These are phyloP conservation scores for Eulithis testata DNA, from an alignment of 2,888 invertebrate species.

Conservation along the genomic window DNA sequence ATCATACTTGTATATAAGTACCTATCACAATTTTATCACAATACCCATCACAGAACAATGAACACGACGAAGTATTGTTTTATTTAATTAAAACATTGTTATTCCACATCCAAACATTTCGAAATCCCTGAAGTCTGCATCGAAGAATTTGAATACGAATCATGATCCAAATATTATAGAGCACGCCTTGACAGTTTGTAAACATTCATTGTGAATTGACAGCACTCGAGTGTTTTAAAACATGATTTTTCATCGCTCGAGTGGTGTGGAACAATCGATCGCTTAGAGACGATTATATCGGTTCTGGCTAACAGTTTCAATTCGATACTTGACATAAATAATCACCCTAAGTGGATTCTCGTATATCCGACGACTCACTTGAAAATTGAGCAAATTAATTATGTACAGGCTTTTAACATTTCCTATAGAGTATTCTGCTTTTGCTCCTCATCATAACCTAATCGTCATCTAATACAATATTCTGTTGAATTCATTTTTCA, in stretches of 20 bases:
- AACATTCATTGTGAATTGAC: slow-evolving; percentile 26
- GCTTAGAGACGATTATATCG: slow-evolving; percentile 2
- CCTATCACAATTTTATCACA: no score
- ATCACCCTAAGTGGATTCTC: no score
- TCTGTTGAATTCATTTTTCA: no score
- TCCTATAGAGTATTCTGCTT: no score
- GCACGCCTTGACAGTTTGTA: slow-evolving; percentile 16
- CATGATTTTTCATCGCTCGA: slow-evolving; percentile 22
- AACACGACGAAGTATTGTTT: no score
- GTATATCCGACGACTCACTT: no score
- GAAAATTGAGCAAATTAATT: no score
- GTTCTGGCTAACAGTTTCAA: slow-evolving; percentile 3
- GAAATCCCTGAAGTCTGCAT: not conserved
- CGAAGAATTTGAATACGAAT: slow-evolving; percentile 2
- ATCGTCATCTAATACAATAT: no score
- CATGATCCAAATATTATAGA: slow-evolving; percentile 7
- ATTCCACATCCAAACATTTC: not conserved
- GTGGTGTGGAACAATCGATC: slow-evolving; percentile 11
- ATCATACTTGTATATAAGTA: no score
- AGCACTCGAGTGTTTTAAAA: slow-evolving; percentile 9
- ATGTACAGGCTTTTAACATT: no score
- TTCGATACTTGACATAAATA: slow-evolving; percentile 9
- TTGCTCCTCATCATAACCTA: no score
- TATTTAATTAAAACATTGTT: not conserved
- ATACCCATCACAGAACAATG: no score